A percentile compares a stretch with the other conserved stretches of the same genome.
phyloP scores from a whole-genome alignment of 2,797 vertebrate species.

The Esox lucius region DNA sequence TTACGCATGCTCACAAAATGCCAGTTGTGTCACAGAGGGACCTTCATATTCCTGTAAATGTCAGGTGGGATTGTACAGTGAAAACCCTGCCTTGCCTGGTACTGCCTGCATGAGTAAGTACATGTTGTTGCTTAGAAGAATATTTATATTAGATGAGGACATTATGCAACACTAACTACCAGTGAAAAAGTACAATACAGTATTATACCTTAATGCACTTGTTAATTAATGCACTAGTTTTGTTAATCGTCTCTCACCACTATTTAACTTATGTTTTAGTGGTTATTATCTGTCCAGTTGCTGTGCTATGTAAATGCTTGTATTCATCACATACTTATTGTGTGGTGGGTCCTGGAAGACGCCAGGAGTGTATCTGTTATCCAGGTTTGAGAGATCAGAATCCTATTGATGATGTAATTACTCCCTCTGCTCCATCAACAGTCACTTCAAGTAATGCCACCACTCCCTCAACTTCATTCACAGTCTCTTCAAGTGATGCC shows the following conservation, averaged over 20 bases:
- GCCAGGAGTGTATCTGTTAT: slow-evolving; percentile 1
- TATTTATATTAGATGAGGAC: background rate
- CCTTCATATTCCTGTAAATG: slow-evolving; percentile 18
- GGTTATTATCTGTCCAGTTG: background rate
- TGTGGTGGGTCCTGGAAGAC: background rate
- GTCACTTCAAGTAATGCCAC: background rate
- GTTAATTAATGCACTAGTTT: background rate
- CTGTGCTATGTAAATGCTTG: background rate
- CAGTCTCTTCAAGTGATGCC: background rate
- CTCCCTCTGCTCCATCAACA: background rate
- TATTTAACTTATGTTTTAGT: background rate
- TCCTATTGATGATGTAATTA: background rate
- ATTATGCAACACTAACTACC: background rate
- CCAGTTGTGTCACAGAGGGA: slow-evolving; percentile 12
- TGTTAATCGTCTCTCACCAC: background rate
- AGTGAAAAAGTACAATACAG: background rate
- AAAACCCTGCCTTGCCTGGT: slow-evolving; percentile 12
- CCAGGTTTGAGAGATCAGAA: background rate
- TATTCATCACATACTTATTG: background rate
- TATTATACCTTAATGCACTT: background rate
- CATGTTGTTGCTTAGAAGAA: background rate
- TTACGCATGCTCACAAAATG: slow-evolving; percentile 18
- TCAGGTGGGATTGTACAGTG: slow-evolving; percentile 1
- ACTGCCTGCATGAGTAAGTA: slow-evolving; percentile 25
- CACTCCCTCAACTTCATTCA: too few relatives aligned